Evolutionary conservation across 2,113 vertebrate genomes (phyloP), one percentile per base, ranked within the genome.

Genomic region (Phalacrocorax aristotelis): DNA sequence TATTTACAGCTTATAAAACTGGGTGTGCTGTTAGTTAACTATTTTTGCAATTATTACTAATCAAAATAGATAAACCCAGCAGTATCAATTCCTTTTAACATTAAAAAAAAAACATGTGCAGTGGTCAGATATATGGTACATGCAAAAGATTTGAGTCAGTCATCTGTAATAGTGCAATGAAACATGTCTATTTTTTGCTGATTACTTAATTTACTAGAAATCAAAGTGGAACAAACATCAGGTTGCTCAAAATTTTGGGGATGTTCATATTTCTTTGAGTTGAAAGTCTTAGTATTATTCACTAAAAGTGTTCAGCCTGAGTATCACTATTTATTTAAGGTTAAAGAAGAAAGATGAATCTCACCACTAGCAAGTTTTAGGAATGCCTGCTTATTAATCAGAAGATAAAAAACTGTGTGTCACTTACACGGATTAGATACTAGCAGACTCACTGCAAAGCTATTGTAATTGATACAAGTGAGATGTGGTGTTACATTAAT

Each of bases 131-230:
- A 7, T 22, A 32, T 66, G 52, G 36, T 58, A 46, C 77, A 91
- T 92, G 92, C 71, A 86, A 88, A 95, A 80, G 32, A 75, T 77
- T 90, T 86, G 68, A 90, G 29, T 79, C 51, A 75, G 34, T 87
- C 55, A 52, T 77, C 54, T 91, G 71, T 66, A 84, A 74, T 34
- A 83, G 69, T 44, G n/a, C 7, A 55, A 14, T 84, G 27, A 92
- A 78, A 54, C 21, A 51, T 48, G 12, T 52, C 15, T 69, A 0
- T 25, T 70, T 58, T 70, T 68, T 90, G 70, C 52, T 52, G 4
- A 36, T 89, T 72, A 58, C 34, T 74, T 65, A 48, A 64, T 83
- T 94, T 92, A 80, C 54, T 94, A 96, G 92, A 90, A 96, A 72
- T 66, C 17, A 15, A 77, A 90, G 27, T 70, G 36, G 13, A 84